These are phyloP conservation scores for Acridotheres tristis DNA, from an alignment of 2,797 vertebrate genomes.

Conservation along the genomic window DNA sequence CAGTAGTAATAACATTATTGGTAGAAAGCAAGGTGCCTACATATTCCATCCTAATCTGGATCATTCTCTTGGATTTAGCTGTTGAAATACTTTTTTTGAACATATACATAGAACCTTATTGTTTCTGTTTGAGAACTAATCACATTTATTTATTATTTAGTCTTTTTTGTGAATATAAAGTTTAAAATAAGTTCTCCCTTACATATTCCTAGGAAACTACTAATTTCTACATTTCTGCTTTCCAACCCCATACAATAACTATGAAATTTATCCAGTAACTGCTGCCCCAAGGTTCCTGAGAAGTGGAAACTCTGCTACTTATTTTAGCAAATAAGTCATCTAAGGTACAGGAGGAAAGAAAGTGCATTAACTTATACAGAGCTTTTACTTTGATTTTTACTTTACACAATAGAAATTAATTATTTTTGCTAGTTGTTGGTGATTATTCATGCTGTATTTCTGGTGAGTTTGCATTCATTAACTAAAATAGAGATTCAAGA, in stretches of 20 bases:
- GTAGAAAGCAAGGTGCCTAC: neutral
- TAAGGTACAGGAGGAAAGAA: neutral
- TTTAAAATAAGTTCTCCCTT: neutral
- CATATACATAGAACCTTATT: neutral
- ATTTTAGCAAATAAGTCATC: neutral
- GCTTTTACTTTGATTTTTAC: neutral
- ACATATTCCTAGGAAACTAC: neutral
- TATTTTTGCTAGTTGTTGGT: neutral
- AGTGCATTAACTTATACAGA: neutral
- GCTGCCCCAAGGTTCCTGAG: neutral
- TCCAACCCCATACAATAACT: fast-evolving
- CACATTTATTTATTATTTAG: neutral
- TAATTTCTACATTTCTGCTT: neutral
- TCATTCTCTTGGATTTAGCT: neutral
- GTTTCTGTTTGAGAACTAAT: neutral
- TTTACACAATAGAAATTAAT: neutral
- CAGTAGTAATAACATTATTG: neutral
- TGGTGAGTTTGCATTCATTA: neutral
- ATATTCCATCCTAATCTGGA: neutral
- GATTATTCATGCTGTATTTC: neutral
- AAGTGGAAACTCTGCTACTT: neutral
- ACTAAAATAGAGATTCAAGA: neutral
- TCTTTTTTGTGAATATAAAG: neutral
- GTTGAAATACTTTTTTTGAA: neutral
- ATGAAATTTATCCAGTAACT: neutral